Conservation (phyloP, 2,888 invertebrate species). For the Parochlus steinenii region DNA sequence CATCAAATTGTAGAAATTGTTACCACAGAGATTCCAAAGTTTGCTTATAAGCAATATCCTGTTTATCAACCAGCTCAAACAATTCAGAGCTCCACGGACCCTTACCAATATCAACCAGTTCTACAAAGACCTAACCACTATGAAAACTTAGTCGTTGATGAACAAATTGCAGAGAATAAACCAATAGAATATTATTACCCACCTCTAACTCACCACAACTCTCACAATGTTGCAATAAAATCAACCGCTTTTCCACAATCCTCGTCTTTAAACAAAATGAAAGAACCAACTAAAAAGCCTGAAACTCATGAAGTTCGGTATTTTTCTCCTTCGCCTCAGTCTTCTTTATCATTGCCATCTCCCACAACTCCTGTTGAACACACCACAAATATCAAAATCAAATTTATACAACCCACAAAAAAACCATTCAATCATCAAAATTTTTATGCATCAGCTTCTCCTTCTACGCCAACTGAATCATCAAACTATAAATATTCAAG, state of each 20-base stretch:
- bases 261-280: too few species aligned
- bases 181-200: too few species aligned
- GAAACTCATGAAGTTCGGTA: not conserved
- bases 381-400: constrained; percentile 3
- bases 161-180: too few species aligned
- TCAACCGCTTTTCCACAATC: too few species aligned
- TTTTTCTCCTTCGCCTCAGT: not conserved
- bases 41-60: too few species aligned
- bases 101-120: constrained; percentile 11
- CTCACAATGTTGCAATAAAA: too few species aligned
- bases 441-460: constrained; percentile 4
- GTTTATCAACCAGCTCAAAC: not conserved
- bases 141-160: not conserved
- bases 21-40: constrained; percentile 1
- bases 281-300: too few species aligned
- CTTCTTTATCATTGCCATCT: not conserved
- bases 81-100: constrained; percentile 10
- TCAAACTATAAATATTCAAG: constrained; percentile 7
- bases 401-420: not conserved
- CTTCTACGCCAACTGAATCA: constrained; percentile 1
- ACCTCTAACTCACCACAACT: too few species aligned
- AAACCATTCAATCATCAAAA: not conserved
- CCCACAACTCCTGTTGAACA: constrained; percentile 7
- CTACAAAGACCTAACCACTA: constrained; percentile 7
- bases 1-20: too few species aligned